phyloP scores from a whole-genome alignment of 1,140 invertebrate species.

The Lepidurus apus region DNA sequence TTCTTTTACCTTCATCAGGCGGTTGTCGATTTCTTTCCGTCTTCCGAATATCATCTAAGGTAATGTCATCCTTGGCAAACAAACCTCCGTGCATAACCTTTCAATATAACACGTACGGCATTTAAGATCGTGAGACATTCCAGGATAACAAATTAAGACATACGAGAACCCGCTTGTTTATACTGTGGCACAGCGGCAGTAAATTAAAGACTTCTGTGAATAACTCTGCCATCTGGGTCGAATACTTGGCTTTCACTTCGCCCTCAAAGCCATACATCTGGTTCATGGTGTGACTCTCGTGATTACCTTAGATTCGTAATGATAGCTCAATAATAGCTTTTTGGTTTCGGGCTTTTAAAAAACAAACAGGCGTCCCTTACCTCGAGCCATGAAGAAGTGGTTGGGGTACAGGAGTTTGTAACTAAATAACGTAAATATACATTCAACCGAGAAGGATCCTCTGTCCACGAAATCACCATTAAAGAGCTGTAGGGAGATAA shows the following conservation, averaged over 20 bases:
- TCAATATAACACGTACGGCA: slow-evolving; percentile 34
- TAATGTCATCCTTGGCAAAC: slow-evolving; percentile 83
- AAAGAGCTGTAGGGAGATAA: slow-evolving; percentile 60
- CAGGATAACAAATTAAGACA: slow-evolving; percentile 42
- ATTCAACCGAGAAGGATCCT: slow-evolving; percentile 98
- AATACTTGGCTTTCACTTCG: slow-evolving; percentile 94
- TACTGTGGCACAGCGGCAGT: slow-evolving; percentile 90
- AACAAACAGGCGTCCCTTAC: slow-evolving; percentile 51
- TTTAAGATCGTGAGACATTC: background rate
- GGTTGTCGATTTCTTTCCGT: slow-evolving; percentile 91
- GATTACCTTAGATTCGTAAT: slow-evolving; percentile 69
- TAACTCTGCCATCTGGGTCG: slow-evolving; percentile 85
- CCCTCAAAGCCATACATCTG: slow-evolving; percentile 99
- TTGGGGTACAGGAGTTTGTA: slow-evolving; percentile 96
- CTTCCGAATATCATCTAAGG: slow-evolving; percentile 79
- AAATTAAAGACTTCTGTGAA: slow-evolving; percentile 99
- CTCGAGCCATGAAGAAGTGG: slow-evolving; percentile 96
- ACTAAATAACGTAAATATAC: slow-evolving; percentile 95
- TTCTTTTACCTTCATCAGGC: slow-evolving; percentile 75
- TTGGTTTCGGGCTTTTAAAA: background rate
- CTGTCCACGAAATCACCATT: slow-evolving; percentile 99
- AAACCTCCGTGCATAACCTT: slow-evolving; percentile 91
- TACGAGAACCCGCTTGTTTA: slow-evolving; percentile 85
- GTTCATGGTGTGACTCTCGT: slow-evolving; percentile 97
- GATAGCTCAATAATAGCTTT: slow-evolving; percentile 5